phyloP scores from a whole-genome alignment of 2,113 vertebrate species.

The Pituophis catenifer region DNA sequence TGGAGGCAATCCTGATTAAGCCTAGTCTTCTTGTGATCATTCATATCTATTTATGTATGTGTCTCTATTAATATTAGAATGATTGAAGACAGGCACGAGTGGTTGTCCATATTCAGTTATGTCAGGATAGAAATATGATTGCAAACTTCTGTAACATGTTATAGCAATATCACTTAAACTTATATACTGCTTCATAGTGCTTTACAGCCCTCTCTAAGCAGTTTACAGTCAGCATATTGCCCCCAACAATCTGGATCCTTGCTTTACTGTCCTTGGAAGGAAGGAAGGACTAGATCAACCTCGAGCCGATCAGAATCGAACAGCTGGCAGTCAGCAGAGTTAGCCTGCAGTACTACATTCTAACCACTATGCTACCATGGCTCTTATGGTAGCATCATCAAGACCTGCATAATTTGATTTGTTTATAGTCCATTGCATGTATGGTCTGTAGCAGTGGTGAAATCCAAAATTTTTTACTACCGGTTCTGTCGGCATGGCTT shows the following conservation, averaged over 20 bases:
- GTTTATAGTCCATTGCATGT: background rate
- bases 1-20: background rate
- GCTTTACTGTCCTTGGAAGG: background rate
- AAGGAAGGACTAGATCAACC: background rate
- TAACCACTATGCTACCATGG: background rate
- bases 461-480: no score
- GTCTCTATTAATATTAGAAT: background rate
- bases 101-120: background rate
- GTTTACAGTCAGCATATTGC: background rate
- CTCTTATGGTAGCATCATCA: background rate
- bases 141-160: background rate
- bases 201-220: background rate
- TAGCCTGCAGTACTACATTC: background rate
- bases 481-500: no score
- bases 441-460: background rate
- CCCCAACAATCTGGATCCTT: background rate
- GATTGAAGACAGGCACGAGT: background rate
- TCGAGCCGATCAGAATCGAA: background rate
- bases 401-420: background rate
- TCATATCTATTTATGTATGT: background rate
- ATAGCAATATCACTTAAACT: background rate
- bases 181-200: background rate
- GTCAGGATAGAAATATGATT: background rate
- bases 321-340: background rate
- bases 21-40: background rate